phyloP scores from a whole-genome alignment of 2,113 vertebrate species.

The Thymallus thymallus region DNA sequence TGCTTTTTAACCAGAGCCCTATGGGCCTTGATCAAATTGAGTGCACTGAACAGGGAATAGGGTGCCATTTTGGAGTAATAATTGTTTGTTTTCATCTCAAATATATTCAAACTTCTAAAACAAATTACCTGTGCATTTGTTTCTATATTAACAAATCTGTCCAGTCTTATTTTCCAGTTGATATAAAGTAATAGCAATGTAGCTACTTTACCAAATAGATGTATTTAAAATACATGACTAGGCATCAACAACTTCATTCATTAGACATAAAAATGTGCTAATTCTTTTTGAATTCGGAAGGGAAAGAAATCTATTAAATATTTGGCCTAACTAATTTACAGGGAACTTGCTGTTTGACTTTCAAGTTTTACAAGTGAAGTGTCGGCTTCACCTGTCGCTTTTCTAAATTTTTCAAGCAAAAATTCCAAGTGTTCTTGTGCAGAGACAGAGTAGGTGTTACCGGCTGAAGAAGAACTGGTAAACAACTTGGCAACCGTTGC shows the following conservation, averaged over 20 bases:
- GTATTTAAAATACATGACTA: background rate
- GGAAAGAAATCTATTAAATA: no score
- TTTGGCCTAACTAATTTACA: slow-evolving; percentile 23
- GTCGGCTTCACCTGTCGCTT: slow-evolving; percentile 44
- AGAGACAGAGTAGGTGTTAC: slow-evolving; percentile 47
- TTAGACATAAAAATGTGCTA: slow-evolving; percentile 35
- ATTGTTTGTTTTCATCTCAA: no score
- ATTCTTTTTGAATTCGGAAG: background rate
- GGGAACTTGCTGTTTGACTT: slow-evolving; percentile 55
- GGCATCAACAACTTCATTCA: slow-evolving; percentile 55
- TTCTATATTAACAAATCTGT: no score
- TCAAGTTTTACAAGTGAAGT: slow-evolving; percentile 58
- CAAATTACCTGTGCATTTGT: no score
- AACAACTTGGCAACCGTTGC: slow-evolving; percentile 63
- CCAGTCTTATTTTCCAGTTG: no score
- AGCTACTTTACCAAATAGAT: no score
- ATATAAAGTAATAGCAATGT: no score
- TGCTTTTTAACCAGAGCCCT: no score
- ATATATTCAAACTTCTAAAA: no score
- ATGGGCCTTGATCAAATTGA: no score
- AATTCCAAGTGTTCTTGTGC: slow-evolving; percentile 69
- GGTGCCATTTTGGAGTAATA: no score
- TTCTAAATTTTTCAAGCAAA: slow-evolving; percentile 60
- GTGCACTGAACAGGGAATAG: no score
- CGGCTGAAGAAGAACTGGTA: slow-evolving; percentile 28